A percentile compares a stretch with the other conserved stretches of the same genome.
phyloP scores from a whole-genome alignment of 1,140 invertebrate species.

The Leptonema lineaticorne region DNA sequence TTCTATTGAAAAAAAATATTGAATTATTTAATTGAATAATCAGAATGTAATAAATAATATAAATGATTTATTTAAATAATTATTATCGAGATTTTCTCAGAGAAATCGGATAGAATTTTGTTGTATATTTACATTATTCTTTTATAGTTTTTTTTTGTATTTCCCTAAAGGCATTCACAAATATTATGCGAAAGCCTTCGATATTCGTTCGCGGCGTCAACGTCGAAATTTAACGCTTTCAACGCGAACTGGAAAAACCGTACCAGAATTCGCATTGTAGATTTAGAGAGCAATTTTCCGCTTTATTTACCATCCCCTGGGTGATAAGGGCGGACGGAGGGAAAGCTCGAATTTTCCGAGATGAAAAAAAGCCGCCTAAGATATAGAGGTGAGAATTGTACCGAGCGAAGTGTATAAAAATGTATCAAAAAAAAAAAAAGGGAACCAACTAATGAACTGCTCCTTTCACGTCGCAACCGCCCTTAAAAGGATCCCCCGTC shows the following conservation, averaged over 20 bases:
- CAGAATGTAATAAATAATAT: no score
- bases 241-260: background rate
- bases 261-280: constrained; percentile 1
- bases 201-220: background rate
- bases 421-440: no score
- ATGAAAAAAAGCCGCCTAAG: background rate
- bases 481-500: background rate
- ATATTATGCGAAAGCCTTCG: background rate
- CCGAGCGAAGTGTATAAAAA: background rate
- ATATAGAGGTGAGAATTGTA: background rate
- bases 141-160: no score
- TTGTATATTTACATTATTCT: no score
- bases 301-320: background rate
- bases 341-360: no score
- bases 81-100: no score
- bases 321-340: background rate
- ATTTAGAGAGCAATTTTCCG: background rate
- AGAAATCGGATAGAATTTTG: no score
- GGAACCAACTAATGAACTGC: constrained; percentile 5
- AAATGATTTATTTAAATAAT: no score
- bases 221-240: constrained; percentile 12
- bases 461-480: constrained; percentile 5
- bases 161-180: background rate
- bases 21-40: no score
- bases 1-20: no score